Evolutionary conservation across 2,888 invertebrate genomes (phyloP).

Genomic region (Galerucella calmariensis): DNA sequence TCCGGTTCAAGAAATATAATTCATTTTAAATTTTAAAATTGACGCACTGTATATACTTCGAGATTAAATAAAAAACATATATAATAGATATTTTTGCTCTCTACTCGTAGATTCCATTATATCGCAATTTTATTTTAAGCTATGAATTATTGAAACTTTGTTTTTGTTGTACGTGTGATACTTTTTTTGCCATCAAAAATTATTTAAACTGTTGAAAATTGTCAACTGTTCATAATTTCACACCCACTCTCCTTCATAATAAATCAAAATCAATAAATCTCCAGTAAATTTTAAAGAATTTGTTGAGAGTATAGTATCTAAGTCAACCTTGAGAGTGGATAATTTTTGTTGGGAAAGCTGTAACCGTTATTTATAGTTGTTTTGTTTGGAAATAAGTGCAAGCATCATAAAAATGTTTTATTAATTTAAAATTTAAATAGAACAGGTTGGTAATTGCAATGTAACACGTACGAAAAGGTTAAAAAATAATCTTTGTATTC

Average conservation of each 20-base stretch:
- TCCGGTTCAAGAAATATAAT: no score
- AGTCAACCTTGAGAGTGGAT: conserved; percentile 4
- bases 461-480: conserved; percentile 8
- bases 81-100: no score
- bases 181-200: no score
- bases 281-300: not conserved
- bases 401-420: not conserved
- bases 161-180: no score
- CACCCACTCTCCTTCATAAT: not conserved
- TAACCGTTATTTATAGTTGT: conserved; percentile 18
- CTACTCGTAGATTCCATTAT: no score
- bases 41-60: no score
- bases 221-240: not conserved
- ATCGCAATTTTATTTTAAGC: no score
- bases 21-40: no score
- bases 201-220: not conserved
- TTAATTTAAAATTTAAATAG: conserved; percentile 15
- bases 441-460: conserved; percentile 1
- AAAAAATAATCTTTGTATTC: conserved; percentile 8
- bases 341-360: not conserved
- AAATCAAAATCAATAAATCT: not conserved
- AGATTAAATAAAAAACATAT: no score
- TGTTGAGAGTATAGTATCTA: not conserved
- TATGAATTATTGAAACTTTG: no score
- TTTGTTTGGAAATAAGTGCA: conserved; percentile 7